Percentiles rank a stretch among this genome's conserved stretches.
Conservation (phyloP, 1,140 invertebrate species). For the Hyposmocoma kahamanoa region DNA sequence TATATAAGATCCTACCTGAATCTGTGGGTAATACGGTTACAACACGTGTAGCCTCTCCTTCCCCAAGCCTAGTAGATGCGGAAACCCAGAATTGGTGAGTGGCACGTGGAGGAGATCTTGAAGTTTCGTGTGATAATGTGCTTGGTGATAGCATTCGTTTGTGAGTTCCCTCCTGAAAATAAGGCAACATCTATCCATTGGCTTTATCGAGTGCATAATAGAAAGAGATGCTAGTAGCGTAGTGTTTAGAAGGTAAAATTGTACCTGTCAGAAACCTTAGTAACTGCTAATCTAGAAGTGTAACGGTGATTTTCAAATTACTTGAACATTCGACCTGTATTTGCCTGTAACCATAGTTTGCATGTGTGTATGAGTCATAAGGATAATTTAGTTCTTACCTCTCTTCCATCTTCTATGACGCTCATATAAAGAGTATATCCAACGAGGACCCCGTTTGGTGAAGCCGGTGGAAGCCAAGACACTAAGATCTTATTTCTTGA, state of each 20-base stretch:
- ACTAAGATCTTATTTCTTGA: conserved; percentile 89
- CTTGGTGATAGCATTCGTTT: conserved; percentile 79
- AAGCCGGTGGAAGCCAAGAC: conserved; percentile 87
- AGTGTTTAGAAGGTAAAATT: too few species aligned
- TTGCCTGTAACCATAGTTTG: too few species aligned
- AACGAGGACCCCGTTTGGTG: conserved; percentile 84
- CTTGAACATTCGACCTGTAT: too few species aligned
- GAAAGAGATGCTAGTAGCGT: too few species aligned
- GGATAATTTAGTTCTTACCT: conserved; percentile 73
- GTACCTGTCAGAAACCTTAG: too few species aligned
- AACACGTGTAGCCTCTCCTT: conserved; percentile 84
- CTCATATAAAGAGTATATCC: conserved; percentile 89
- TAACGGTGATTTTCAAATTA: too few species aligned
- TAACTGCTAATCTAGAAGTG: too few species aligned
- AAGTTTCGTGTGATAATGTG: conserved; percentile 81
- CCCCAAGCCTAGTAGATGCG: conserved; percentile 86
- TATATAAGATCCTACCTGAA: conserved; percentile 74
- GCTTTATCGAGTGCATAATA: too few species aligned
- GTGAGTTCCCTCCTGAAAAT: conserved; percentile 76
- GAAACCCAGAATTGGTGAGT: conserved; percentile 89
- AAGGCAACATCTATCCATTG: neutral
- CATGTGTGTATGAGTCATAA: too few species aligned
- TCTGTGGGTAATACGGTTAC: conserved; percentile 85
- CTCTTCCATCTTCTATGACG: conserved; percentile 81
- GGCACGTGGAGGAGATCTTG: conserved; percentile 80